These are phyloP conservation scores for Notiomystis cincta DNA, from an alignment of 2,113 vertebrate species.

Conservation along the genomic window DNA sequence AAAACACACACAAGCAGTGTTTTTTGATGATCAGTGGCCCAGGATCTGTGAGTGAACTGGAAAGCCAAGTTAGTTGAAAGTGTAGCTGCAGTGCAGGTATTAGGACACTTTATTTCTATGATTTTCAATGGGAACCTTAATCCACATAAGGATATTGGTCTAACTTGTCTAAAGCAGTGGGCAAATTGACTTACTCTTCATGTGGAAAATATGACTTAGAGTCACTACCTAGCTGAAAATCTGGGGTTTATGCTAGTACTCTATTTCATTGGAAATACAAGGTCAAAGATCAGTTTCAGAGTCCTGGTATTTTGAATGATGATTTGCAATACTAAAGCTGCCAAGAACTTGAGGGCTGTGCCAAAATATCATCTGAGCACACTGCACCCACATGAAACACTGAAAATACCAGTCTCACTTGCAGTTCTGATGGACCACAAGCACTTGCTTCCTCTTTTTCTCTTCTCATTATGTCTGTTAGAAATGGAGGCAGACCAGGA, in stretches of 20 bases:
- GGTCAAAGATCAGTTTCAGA: background rate
- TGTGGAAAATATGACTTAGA: background rate
- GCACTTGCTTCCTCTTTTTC: background rate
- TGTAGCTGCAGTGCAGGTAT: background rate
- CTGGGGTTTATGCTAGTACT: background rate
- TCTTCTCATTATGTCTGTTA: background rate
- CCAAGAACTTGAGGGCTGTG: background rate
- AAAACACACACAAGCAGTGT: background rate
- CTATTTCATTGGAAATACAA: background rate
- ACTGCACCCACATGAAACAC: background rate
- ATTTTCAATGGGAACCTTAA: background rate
- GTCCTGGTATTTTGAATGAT: background rate
- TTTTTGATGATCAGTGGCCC: background rate
- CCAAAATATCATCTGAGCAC: background rate
- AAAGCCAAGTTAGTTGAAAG: background rate
- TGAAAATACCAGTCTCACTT: background rate
- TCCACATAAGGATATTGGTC: background rate
- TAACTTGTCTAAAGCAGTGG: background rate
- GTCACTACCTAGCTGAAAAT: background rate
- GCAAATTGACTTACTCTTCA: background rate
- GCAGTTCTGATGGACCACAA: background rate
- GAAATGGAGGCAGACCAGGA: background rate
- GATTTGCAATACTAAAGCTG: background rate
- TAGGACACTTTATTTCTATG: background rate
- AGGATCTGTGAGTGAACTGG: background rate